Conservation (phyloP, 2,113 vertebrate species). For the Corythoichthys intestinalis region DNA sequence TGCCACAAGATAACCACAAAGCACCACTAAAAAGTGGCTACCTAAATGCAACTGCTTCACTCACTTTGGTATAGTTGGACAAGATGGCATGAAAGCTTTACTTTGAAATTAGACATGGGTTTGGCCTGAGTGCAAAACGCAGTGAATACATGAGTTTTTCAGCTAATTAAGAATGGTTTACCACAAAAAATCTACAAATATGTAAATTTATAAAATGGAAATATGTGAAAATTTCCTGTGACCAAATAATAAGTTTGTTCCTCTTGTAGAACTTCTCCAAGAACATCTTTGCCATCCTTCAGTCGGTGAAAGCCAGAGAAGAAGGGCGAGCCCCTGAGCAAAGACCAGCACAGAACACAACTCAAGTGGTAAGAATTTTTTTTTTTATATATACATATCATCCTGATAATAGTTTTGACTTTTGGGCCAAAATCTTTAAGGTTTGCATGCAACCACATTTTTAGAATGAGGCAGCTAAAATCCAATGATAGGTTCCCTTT, state of each 20-base stretch:
- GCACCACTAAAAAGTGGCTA: neutral
- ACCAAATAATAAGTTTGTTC: neutral
- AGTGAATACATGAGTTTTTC: no score
- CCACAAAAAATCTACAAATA: neutral
- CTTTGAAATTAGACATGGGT: no score
- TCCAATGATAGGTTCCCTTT: neutral
- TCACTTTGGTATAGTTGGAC: no score
- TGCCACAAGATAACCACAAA: neutral
- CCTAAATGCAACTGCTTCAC: no score
- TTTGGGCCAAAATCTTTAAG: neutral
- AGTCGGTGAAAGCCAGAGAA: constrained; percentile 97
- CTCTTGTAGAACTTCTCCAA: constrained; percentile 92
- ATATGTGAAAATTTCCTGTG: neutral
- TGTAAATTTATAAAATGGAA: no score
- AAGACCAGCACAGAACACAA: constrained; percentile 86
- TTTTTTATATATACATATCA: neutral
- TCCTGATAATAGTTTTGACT: neutral
- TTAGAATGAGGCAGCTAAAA: neutral
- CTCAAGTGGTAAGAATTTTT: constrained; percentile 77
- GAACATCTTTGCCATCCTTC: constrained; percentile 98
- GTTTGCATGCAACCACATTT: neutral
- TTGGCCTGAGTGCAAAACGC: no score
- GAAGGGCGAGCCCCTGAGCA: constrained; percentile 94
- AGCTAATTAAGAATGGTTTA: neutral
- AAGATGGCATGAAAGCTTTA: no score